Evolutionary conservation across 1,140 invertebrate genomes (phyloP), one percentile per base, ranked within the genome.

Genomic region (Phymorhynchus buccinoides): DNA sequence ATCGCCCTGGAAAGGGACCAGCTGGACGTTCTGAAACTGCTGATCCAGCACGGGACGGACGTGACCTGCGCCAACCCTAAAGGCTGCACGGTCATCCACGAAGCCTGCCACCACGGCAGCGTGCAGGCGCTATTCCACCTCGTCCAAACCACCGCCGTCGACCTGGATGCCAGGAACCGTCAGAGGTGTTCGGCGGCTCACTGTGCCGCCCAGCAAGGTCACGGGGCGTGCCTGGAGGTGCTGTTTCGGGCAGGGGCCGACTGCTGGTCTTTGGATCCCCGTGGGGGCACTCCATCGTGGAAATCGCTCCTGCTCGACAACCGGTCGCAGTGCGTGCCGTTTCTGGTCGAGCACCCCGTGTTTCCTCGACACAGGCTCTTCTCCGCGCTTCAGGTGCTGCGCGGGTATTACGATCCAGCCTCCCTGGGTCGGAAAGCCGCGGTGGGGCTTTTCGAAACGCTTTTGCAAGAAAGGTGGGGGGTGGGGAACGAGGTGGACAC

Each of bases 1-100:
- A 42, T 66, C 30, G 82, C 82, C 62, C 56, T 83, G 16, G 18
- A 73, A n/a, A 71, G 27, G 37, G 82, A 83, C 71, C 66, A 83
- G 30, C 30, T 83, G 66, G 62, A 83, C 6, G 35, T 83, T 6
- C 30, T 83, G 56, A 48, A 44, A 73, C 27, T 71, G 18, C 68
- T 83, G 30, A 35, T 83, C 18, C 18, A 27, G 18, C 66, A 44
- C n/a, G 66, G 62, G 7, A 66, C 75, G 0, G 68, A 73, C 62
- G 41, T 83, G 2, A 12, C 32, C 4, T 83, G 52, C 56, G 30
- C 56, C n/a, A 73, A 56, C 30, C 56, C 62, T 41, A 83, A 83
- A 44, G 82, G 66, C 0, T 48, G 16, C 7, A 83, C 27, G 4
- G 42, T 83, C 2, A 18, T 75, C 32, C 82, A 83, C 48, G 82